A percentile compares a stretch with the other conserved stretches of the same genome.
Conservation (phyloP, 2,888 invertebrate species). For the Xylophagus ater region DNA sequence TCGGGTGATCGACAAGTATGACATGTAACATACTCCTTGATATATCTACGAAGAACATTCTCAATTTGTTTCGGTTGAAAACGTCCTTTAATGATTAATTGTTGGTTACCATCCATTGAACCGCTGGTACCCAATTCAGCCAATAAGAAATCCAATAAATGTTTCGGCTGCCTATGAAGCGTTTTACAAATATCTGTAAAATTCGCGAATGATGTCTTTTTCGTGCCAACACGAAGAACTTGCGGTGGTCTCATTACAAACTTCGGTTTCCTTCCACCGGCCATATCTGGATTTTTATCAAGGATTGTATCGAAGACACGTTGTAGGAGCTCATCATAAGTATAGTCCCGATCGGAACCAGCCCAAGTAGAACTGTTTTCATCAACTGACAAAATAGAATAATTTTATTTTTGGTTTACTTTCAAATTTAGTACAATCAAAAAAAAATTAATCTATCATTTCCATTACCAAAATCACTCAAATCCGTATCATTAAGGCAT, state of each 20-base stretch:
- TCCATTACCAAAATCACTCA: constrained; percentile 21
- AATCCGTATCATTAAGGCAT: constrained; percentile 25
- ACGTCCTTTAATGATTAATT: constrained; percentile 95
- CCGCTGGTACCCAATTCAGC: constrained; percentile 99
- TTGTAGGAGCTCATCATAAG: constrained; percentile 91
- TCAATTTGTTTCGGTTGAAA: constrained; percentile 99
- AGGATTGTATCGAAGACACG: constrained; percentile 97
- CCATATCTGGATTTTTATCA: constrained; percentile 99
- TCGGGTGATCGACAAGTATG: constrained; percentile 99
- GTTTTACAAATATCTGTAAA: constrained; percentile 91
- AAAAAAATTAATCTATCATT: neutral
- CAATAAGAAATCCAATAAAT: constrained; percentile 91
- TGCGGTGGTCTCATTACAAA: constrained; percentile 99
- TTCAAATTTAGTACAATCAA: too few relatives aligned
- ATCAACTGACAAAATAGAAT: constrained; percentile 47
- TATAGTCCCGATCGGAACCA: constrained; percentile 86
- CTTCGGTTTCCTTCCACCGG: constrained; percentile 95
- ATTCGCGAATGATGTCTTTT: constrained; percentile 98
- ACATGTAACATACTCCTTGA: constrained; percentile 98
- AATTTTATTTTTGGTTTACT: too few relatives aligned
- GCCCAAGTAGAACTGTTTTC: constrained; percentile 66
- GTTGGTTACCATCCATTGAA: constrained; percentile 96
- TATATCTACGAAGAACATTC: constrained; percentile 91
- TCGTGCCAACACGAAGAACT: constrained; percentile 94
- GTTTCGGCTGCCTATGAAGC: constrained; percentile 87